Percentiles rank a stretch among this genome's conserved stretches.
Evolutionary conservation across 2,797 vertebrate genomes (phyloP).

Genomic region (Craterocephalus amniculus): DNA sequence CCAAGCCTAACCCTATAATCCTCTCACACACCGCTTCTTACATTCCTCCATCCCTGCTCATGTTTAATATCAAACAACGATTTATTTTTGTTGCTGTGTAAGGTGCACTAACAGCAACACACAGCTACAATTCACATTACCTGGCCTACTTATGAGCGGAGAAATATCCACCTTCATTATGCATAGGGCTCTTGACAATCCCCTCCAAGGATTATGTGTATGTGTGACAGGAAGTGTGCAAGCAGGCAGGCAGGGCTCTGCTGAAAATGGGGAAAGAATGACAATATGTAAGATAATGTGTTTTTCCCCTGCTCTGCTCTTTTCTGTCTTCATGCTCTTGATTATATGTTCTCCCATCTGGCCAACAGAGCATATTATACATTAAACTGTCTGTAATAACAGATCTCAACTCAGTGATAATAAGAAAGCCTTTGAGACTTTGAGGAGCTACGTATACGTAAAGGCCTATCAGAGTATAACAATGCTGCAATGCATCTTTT

Average conservation of each 20-base stretch:
- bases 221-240: constrained; percentile 55
- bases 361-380: constrained; percentile 54
- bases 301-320: constrained; percentile 8
- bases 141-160: constrained; percentile 55
- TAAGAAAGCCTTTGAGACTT: constrained; percentile 62
- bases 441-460: constrained; percentile 47
- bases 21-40: constrained; percentile 50
- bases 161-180: constrained; percentile 72
- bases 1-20: constrained; percentile 64
- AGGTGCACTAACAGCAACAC: constrained; percentile 56
- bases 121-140: constrained; percentile 56
- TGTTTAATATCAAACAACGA: constrained; percentile 64
- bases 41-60: constrained; percentile 40
- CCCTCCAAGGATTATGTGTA: constrained; percentile 67
- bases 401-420: constrained; percentile 69
- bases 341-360: constrained; percentile 31
- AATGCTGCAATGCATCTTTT: constrained; percentile 25
- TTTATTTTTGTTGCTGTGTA: constrained; percentile 53
- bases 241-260: constrained; percentile 48
- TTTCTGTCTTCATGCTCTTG: constrained; percentile 19
- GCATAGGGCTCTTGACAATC: constrained; percentile 71
- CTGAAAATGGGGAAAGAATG: constrained; percentile 45
- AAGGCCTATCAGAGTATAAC: constrained; percentile 50
- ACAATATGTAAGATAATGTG: constrained; percentile 60
- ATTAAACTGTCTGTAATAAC: constrained; percentile 74